Base-by-base conservation (phyloP, 2,888 invertebrate genomes). In the Dynastes hyllus region DNA sequence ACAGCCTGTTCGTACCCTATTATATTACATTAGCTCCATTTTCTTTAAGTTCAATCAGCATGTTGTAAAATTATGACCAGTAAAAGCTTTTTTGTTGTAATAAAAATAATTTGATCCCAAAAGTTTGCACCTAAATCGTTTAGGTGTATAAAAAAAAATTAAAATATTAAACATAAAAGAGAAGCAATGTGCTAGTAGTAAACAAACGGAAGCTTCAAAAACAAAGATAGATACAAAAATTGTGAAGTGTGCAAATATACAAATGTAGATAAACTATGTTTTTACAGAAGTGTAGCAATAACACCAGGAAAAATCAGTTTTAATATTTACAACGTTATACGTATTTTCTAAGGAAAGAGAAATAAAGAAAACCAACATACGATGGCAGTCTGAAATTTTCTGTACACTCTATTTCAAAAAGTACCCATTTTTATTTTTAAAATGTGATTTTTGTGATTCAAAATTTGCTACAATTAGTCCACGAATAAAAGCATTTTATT, bases 241-340 rank as follows among this genome's bases (percentile, higher is more conserved):
- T 16, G 55, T 58, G 55, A 58, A 58, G 55, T 53, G 22, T 22
- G n/a, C 55, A 58, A 58, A 58, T 58, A 58, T 58, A 58, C 22
- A 22, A 45, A 58, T 58, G 55, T 58, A 22, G 55, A 9, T 58
- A 58, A 58, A 22, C 55, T 58, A 58, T 58, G 16, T 58, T 22
- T 4, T 58, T 16, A 58, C 55, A 58, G n/a, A 53, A 22, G 22
- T 22, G 22, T 58, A 58, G 55, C 55, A 58, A 58, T 58, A 16
- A 58, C 16, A 58, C 55, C 55, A 27, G 55, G 22, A 58, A 22
- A 58, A 8, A 58, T 58, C 16, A 58, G 22, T 22, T 58, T 16
- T 16, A 58, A 22, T 58, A 58, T 58, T 58, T 58, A 58, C 55
- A 58, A 58, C 22, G 5, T 58, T 16, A 58, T 58, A 45, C 45